Percentiles rank a stretch among this genome's conserved stretches.
Evolutionary conservation across 2,113 vertebrate genomes (phyloP).

Genomic region (Sinocyclocheilus anshuiensis): DNA sequence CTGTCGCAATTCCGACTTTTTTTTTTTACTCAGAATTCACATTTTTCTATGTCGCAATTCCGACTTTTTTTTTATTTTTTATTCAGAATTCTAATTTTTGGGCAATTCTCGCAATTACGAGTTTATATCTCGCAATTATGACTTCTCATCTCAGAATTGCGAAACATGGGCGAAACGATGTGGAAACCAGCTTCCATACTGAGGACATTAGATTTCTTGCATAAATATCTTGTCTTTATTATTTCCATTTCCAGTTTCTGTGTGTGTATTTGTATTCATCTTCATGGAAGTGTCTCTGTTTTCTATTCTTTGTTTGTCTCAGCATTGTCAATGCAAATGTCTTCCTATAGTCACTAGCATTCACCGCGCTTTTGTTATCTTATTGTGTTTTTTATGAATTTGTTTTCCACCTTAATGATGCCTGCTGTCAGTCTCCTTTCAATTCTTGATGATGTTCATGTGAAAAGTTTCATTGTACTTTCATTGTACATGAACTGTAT

Average conservation of each 20-base stretch:
- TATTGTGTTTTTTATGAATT: background rate
- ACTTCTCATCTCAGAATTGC: no score
- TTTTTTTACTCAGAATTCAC: no score
- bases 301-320: background rate
- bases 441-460: background rate
- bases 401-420: background rate
- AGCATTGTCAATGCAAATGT: background rate
- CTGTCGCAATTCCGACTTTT: no score
- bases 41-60: no score
- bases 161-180: no score
- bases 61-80: no score
- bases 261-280: background rate
- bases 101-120: no score
- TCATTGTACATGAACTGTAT: background rate
- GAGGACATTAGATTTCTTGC: background rate
- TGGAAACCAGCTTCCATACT: no score
- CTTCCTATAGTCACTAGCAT: background rate
- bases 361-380: background rate
- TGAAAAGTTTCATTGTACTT: background rate
- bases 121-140: no score
- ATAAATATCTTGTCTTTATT: background rate
- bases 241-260: background rate
- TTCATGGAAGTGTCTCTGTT: background rate
- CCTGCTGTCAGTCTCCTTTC: conserved; percentile 2
- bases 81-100: no score